phyloP scores from a whole-genome alignment of 1,140 invertebrate species.

The Drosophila nebulosa region DNA sequence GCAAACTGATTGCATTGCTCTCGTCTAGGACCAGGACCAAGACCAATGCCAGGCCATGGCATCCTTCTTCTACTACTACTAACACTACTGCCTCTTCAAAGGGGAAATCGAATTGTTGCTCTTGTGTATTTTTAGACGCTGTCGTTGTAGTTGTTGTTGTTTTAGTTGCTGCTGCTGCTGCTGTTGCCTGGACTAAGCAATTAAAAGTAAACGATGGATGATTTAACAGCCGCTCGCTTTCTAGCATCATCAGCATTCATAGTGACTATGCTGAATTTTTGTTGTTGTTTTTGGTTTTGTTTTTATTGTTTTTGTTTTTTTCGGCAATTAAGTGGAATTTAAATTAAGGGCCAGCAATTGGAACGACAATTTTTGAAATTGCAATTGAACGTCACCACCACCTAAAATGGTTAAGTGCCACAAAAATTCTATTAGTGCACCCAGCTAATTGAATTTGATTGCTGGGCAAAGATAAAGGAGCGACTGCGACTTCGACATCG shows the following conservation, averaged over 20 bases:
- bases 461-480: constrained; percentile 7
- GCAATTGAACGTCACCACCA: neutral
- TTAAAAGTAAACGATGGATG: constrained; percentile 60
- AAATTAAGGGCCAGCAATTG: constrained; percentile 28
- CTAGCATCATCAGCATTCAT: constrained; percentile 28
- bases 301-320: neutral
- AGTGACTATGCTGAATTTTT: constrained; percentile 4
- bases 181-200: constrained; percentile 23
- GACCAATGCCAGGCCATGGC: neutral
- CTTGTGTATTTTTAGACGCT: constrained; percentile 13
- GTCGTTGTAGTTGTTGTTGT: constrained; percentile 27
- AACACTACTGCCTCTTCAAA: neutral
- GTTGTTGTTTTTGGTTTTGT: neutral
- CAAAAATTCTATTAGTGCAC: constrained; percentile 3
- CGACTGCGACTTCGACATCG: neutral
- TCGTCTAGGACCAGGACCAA: constrained; percentile 28
- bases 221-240: constrained; percentile 21
- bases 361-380: constrained; percentile 22
- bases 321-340: constrained; percentile 23
- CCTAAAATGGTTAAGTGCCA: constrained; percentile 1
- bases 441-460: constrained; percentile 1
- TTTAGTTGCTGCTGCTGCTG: neutral
- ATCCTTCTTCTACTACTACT: neutral
- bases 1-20: constrained; percentile 51
- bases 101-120: constrained; percentile 40